Evolutionary conservation across 2,797 vertebrate species (phyloP).

Genomic region (Pseudomugil tenellus): DNA sequence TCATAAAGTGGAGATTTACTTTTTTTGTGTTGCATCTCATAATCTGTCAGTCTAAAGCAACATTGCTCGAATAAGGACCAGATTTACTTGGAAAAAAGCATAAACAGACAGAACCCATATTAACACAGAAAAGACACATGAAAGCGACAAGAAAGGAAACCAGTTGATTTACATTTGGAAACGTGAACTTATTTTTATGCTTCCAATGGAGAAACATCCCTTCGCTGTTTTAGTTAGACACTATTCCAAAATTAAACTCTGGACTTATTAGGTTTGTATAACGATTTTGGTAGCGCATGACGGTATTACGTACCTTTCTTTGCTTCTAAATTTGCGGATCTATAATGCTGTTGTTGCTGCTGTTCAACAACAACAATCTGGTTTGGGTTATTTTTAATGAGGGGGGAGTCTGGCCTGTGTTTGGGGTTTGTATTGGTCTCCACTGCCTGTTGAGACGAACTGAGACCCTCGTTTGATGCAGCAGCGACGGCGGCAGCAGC

Average conservation of each 20-base stretch:
- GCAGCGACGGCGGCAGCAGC: constrained; percentile 68
- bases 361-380: constrained; percentile 80
- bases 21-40: constrained; percentile 3
- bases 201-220: not conserved
- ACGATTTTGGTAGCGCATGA: not conserved
- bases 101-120: constrained; percentile 5
- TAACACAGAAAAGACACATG: constrained; percentile 33
- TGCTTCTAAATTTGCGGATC: constrained; percentile 87
- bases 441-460: constrained; percentile 71
- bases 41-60: constrained; percentile 15
- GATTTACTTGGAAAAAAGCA: not conserved
- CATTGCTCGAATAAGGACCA: not conserved
- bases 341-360: constrained; percentile 86
- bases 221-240: constrained; percentile 38
- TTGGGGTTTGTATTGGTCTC: constrained; percentile 85
- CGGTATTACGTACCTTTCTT: constrained; percentile 94
- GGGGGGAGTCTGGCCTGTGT: constrained; percentile 87
- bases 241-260: constrained; percentile 47
- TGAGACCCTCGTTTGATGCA: constrained; percentile 86
- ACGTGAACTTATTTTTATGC: constrained; percentile 35
- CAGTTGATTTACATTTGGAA: constrained; percentile 53
- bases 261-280: constrained; percentile 39
- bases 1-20: constrained; percentile 26
- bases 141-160: constrained; percentile 34
- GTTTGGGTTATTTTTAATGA: constrained; percentile 89